These are phyloP conservation scores for Drosophila mimica DNA, from an alignment of 2,888 invertebrate species.

Conservation along the genomic window DNA sequence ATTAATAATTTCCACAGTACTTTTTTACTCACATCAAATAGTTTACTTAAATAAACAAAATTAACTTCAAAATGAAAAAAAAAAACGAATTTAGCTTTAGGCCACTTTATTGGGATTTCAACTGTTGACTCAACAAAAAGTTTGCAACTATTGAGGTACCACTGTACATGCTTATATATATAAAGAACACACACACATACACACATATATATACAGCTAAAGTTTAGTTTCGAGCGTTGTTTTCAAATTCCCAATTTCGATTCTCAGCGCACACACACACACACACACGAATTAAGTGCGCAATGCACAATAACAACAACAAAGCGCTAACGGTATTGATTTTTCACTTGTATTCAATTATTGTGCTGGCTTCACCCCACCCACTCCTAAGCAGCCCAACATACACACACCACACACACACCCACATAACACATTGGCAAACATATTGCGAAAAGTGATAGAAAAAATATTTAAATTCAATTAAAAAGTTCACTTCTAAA, in stretches of 20 bases:
- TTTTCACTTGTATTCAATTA: conserved; percentile 60
- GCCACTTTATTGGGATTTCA: background rate
- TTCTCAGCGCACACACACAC: background rate
- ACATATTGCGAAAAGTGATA: conserved; percentile 22
- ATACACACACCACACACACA: conserved; percentile 5
- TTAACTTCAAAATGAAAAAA: background rate
- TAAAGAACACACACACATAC: background rate
- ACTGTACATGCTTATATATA: background rate
- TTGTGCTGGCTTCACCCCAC: conserved; percentile 35
- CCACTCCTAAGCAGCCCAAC: background rate
- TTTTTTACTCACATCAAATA: background rate
- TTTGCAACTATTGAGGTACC: background rate
- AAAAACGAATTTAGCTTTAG: background rate
- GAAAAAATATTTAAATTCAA: conserved; percentile 12
- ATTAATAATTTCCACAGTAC: background rate
- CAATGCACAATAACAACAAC: conserved; percentile 43
- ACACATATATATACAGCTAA: background rate
- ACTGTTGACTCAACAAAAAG: conserved; percentile 2
- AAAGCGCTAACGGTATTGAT: conserved; percentile 55
- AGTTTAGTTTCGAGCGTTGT: conserved; percentile 3
- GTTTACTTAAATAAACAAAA: background rate
- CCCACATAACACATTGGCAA: conserved; percentile 11
- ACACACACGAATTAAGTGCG: conserved; percentile 20
- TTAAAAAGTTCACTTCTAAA: conserved; percentile 15
- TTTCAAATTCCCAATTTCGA: conserved; percentile 2